Percentiles rank a stretch among this genome's conserved stretches.
Evolutionary conservation across 1,140 invertebrate species (phyloP).

Genomic region (Penaeus vannamei): DNA sequence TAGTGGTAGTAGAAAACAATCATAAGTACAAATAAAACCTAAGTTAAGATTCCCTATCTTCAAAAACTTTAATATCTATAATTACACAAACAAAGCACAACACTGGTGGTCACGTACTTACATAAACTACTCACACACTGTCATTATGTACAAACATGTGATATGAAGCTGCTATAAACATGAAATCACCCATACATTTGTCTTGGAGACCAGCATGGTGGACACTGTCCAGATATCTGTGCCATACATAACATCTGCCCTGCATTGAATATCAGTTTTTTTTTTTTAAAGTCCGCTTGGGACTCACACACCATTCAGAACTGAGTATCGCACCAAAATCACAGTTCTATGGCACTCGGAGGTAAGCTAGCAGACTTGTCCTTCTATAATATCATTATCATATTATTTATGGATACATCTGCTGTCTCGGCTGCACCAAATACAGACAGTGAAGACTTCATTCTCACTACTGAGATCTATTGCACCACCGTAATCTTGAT

Average conservation of each 20-base stretch:
- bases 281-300: background rate
- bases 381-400: conserved; percentile 33
- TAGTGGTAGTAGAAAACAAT: conserved; percentile 61
- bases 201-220: conserved; percentile 54
- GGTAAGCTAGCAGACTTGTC: conserved; percentile 50
- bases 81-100: conserved; percentile 65
- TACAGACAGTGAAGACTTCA: conserved; percentile 9
- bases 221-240: conserved; percentile 47
- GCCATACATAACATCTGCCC: conserved; percentile 45
- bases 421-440: conserved; percentile 34
- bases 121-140: conserved; percentile 61
- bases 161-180: conserved; percentile 64
- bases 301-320: conserved; percentile 20
- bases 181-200: conserved; percentile 54
- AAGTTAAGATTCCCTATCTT: conserved; percentile 57
- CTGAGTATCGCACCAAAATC: conserved; percentile 56
- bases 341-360: conserved; percentile 60
- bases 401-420: conserved; percentile 39
- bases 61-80: conserved; percentile 63
- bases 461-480: conserved; percentile 10
- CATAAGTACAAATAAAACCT: conserved; percentile 64
- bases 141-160: conserved; percentile 64
- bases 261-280: conserved; percentile 41
- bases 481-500: conserved; percentile 27
- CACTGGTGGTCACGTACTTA: conserved; percentile 62